These are phyloP conservation scores for Eurytoma adleriae DNA, from an alignment of 2,888 invertebrate species.

Conservation along the genomic window DNA sequence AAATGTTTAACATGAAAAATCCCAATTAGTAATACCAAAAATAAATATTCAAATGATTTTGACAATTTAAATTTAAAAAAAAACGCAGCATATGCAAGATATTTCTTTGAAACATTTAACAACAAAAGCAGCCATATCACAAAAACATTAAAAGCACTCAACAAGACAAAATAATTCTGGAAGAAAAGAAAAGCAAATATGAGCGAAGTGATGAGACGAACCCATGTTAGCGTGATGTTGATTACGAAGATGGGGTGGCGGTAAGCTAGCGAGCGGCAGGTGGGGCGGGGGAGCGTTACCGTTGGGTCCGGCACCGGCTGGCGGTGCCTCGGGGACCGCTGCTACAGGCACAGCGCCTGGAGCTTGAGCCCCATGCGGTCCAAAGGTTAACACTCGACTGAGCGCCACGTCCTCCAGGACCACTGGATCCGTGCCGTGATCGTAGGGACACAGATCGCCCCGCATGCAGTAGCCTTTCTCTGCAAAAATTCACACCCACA, in stretches of 20 bases:
- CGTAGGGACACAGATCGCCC: conserved; percentile 97
- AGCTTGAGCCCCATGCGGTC: conserved; percentile 75
- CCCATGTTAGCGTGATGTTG: conserved; percentile 75
- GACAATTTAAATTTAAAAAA: no score
- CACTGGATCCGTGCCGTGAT: conserved; percentile 97
- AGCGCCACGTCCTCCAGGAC: conserved; percentile 91
- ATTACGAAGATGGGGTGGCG: conserved; percentile 74
- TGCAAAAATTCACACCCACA: conserved; percentile 65
- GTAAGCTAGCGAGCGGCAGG: conserved; percentile 73
- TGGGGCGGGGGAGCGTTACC: conserved; percentile 74
- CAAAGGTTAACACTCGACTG: conserved; percentile 78
- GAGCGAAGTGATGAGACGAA: conserved; percentile 59
- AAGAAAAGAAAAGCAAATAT: conserved; percentile 8
- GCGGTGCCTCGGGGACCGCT: conserved; percentile 62
- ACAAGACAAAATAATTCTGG: background rate
- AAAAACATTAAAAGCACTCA: background rate
- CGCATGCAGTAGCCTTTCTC: conserved; percentile 97
- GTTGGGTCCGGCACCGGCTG: conserved; percentile 71
- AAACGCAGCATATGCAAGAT: no score
- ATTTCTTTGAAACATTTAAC: no score
- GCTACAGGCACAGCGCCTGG: conserved; percentile 70
- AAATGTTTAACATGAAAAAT: no score
- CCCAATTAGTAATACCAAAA: no score
- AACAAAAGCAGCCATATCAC: background rate
- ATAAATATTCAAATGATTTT: no score